Conservation (phyloP, 2,113 vertebrate genomes). For the Pampusana beccarii region DNA sequence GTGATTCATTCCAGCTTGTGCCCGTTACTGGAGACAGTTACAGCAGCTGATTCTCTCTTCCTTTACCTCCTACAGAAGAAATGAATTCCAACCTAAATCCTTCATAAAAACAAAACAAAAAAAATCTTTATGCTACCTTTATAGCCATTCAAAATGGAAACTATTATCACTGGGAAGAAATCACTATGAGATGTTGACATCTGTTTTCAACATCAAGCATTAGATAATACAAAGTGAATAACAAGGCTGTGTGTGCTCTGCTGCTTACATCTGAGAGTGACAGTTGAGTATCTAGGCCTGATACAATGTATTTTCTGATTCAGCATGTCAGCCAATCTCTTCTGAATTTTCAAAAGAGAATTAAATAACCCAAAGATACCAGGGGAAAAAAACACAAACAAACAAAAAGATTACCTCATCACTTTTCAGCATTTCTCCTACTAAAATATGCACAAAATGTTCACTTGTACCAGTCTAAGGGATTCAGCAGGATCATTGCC, state of each 20-base stretch:
- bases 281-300: not conserved
- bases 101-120: not conserved
- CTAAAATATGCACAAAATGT: not conserved
- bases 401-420: not conserved
- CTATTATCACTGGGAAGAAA: not conserved
- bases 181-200: not conserved
- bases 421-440: not conserved
- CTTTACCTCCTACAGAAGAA: not conserved
- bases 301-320: not conserved
- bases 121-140: not conserved
- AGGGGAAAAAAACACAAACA: too few relatives aligned
- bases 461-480: not conserved
- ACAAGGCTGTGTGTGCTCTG: not conserved
- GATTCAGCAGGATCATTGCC: accelerated
- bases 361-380: not conserved
- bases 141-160: not conserved
- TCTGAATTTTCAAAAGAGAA: not conserved
- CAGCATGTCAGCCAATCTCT: not conserved
- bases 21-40: not conserved
- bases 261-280: not conserved
- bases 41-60: not conserved
- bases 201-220: not conserved
- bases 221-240: not conserved
- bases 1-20: not conserved
- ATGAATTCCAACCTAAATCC: not conserved